Evolutionary conservation across 1,140 invertebrate genomes (phyloP).

Genomic region (Glossosoma conforme): DNA sequence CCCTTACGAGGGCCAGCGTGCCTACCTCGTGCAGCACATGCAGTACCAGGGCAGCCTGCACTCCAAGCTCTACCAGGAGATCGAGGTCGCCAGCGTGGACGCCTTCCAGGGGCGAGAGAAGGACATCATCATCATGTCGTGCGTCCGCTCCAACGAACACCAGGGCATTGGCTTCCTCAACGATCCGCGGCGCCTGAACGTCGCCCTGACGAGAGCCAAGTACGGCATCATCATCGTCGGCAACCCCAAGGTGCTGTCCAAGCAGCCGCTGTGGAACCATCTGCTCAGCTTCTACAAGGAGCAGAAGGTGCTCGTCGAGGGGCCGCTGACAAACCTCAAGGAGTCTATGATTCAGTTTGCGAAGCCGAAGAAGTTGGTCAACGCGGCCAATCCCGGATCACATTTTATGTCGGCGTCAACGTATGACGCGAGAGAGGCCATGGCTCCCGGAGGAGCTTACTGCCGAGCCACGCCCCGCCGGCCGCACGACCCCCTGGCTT

Average conservation of each 20-base stretch:
- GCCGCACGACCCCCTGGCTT: conserved; percentile 84
- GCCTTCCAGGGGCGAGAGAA: conserved; percentile 98
- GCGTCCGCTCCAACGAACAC: conserved; percentile 89
- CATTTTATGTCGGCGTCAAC: conserved; percentile 96
- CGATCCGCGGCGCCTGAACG: conserved; percentile 95
- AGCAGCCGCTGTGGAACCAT: conserved; percentile 98
- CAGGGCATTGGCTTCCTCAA: conserved; percentile 95
- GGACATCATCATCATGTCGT: conserved; percentile 98
- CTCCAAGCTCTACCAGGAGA: conserved; percentile 96
- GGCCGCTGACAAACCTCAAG: conserved; percentile 95
- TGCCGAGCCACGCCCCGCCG: conserved; percentile 50
- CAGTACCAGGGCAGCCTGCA: conserved; percentile 97
- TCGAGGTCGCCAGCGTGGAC: conserved; percentile 99
- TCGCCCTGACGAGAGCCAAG: conserved; percentile 94
- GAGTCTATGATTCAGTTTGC: conserved; percentile 96
- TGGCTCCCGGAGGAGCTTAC: conserved; percentile 73
- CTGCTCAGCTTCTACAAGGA: conserved; percentile 97
- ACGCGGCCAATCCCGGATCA: conserved; percentile 89
- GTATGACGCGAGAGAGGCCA: conserved; percentile 85
- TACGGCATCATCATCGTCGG: conserved; percentile 99
- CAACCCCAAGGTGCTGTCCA: conserved; percentile 97
- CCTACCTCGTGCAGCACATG: conserved; percentile 98
- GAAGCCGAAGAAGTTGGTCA: conserved; percentile 93
- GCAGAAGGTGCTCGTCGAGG: conserved; percentile 95
- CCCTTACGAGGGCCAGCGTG: conserved; percentile 98